Conservation (phyloP, 2,888 invertebrate species). For the Oscheius sp. region DNA sequence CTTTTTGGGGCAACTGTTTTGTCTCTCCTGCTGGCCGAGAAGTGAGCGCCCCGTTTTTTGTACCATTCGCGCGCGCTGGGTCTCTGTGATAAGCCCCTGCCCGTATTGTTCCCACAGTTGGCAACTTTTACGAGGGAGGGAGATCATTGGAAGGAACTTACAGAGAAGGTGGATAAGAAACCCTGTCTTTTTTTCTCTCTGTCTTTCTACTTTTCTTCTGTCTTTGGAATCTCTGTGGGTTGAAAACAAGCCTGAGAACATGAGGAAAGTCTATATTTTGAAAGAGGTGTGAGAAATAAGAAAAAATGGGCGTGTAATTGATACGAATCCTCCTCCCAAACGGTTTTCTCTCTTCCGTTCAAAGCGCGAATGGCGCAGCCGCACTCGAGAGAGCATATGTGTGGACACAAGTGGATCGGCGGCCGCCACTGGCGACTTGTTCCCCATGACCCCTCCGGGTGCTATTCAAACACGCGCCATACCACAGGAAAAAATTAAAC, state of each 20-base stretch:
- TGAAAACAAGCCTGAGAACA: too few relatives aligned
- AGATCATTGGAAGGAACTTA: too few relatives aligned
- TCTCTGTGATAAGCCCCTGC: neutral
- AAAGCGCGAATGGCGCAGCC: conserved; percentile 36
- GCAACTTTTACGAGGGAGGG: neutral
- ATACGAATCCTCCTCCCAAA: conserved; percentile 8
- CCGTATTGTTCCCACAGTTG: neutral
- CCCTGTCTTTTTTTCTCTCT: neutral
- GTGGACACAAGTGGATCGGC: conserved; percentile 38
- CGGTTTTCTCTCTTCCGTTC: neutral
- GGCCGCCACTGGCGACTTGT: conserved; percentile 19
- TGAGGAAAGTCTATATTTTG: neutral
- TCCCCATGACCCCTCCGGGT: conserved; percentile 24
- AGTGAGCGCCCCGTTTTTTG: too few relatives aligned
- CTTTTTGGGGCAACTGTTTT: too few relatives aligned
- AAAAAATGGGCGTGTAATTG: conserved; percentile 9
- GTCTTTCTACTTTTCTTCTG: too few relatives aligned
- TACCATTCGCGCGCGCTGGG: too few relatives aligned
- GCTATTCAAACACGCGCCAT: neutral
- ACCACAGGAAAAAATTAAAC: neutral
- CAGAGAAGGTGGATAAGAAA: neutral
- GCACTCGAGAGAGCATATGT: conserved; percentile 37
- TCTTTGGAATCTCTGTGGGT: too few relatives aligned
- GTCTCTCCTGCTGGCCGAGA: too few relatives aligned
- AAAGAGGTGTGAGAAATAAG: neutral